A percentile compares a stretch with the other conserved stretches of the same genome.
Conservation (phyloP, 2,888 invertebrate species). For the Cheilosia vulpina region DNA sequence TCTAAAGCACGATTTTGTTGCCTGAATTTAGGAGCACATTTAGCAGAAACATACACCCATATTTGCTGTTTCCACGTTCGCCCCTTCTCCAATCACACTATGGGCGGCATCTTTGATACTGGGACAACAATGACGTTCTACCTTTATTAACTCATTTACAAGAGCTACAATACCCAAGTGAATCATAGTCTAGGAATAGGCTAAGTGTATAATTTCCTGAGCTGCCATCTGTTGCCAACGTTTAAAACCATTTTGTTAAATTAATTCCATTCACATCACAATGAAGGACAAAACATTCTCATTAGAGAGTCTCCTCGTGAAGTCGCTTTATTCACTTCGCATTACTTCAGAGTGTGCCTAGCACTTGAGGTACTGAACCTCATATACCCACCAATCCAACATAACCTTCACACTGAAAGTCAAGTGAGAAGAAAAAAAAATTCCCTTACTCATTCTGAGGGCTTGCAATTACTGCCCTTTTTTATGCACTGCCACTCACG, state of each 20-base stretch:
- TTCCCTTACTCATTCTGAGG: neutral
- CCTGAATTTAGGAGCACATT: too few relatives aligned
- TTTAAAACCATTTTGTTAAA: too few relatives aligned
- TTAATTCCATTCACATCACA: too few relatives aligned
- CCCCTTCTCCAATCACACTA: too few relatives aligned
- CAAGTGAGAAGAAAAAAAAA: constrained; percentile 8
- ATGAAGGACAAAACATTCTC: neutral
- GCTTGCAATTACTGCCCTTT: constrained; percentile 1
- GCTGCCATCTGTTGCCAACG: neutral
- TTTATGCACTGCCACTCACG: neutral
- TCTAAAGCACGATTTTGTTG: too few relatives aligned
- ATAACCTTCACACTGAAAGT: constrained; percentile 19
- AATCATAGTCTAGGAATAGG: too few relatives aligned
- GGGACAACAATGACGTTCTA: too few relatives aligned
- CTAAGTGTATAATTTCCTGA: neutral
- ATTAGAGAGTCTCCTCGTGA: constrained; percentile 6
- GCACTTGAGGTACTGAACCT: neutral
- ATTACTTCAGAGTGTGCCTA: neutral
- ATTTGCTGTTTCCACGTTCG: too few relatives aligned
- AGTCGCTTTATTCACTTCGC: neutral
- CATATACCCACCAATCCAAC: neutral
- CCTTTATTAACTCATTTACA: too few relatives aligned
- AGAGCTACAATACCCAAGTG: too few relatives aligned
- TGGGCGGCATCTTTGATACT: too few relatives aligned
- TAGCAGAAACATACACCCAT: too few relatives aligned